phyloP scores from a whole-genome alignment of 2,113 vertebrate species.

The Oenanthe melanoleuca region DNA sequence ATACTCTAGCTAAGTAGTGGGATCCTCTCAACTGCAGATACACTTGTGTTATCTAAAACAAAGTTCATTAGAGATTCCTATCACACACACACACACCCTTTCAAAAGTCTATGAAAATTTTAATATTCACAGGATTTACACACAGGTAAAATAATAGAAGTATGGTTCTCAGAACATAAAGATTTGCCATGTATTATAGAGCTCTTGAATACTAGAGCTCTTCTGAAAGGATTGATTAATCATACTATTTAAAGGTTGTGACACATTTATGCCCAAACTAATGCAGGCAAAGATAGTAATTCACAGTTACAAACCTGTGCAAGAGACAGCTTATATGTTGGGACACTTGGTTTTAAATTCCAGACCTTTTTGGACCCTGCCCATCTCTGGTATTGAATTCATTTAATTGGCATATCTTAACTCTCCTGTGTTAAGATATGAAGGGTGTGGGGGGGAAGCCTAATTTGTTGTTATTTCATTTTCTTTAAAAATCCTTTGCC shows the following conservation, averaged over 20 bases:
- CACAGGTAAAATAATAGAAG: slow-evolving; percentile 6
- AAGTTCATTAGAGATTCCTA: not conserved
- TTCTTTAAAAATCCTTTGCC: not conserved
- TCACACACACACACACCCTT: not conserved
- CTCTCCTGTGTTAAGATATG: not conserved
- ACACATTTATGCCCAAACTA: slow-evolving; percentile 40
- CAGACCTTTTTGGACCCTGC: not conserved
- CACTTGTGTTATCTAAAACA: not conserved
- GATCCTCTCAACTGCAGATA: not conserved
- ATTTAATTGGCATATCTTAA: not conserved
- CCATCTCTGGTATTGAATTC: not conserved
- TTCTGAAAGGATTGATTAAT: slow-evolving; percentile 52
- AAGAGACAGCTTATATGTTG: not conserved
- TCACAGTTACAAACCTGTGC: slow-evolving; percentile 14
- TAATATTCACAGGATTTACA: slow-evolving; percentile 7
- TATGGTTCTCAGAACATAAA: slow-evolving; percentile 7
- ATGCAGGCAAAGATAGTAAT: slow-evolving; percentile 11
- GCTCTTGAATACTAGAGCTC: not conserved
- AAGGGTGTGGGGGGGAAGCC: not conserved
- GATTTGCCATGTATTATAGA: not conserved
- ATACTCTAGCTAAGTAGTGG: not conserved
- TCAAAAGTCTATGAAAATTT: not conserved
- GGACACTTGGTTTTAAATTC: not conserved
- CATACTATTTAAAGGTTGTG: slow-evolving; percentile 9
- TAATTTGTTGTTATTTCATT: not conserved